Percentiles rank a stretch among this genome's conserved stretches.
Conservation (phyloP, 1,140 invertebrate species). For the Onthophagus taurus region DNA sequence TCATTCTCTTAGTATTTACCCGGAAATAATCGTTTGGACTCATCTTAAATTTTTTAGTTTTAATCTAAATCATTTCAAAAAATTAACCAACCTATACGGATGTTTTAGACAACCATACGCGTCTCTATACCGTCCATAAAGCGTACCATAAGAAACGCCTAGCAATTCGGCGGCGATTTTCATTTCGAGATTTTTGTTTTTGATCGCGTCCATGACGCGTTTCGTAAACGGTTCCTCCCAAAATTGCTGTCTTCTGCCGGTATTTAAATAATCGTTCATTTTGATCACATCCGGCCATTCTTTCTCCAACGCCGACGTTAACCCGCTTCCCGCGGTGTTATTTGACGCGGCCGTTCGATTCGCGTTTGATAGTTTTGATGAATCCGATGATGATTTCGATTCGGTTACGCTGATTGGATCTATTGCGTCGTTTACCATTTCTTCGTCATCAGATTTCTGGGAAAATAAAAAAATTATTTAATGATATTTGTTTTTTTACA, state of each 20-base stretch:
- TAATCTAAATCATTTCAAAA: too few species aligned
- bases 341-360: too few species aligned
- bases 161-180: conserved; percentile 82
- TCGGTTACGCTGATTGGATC: conserved; percentile 3
- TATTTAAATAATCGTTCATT: conserved; percentile 79
- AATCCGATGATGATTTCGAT: conserved; percentile 1
- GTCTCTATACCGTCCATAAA: conserved; percentile 79
- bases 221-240: conserved; percentile 81
- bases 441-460: conserved; percentile 16
- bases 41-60: too few species aligned
- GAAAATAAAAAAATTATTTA: conserved; percentile 9
- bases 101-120: conserved; percentile 79
- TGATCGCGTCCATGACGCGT: conserved; percentile 78
- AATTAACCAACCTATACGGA: conserved; percentile 54
- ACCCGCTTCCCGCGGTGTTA: conserved; percentile 18
- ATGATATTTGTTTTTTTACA: background rate
- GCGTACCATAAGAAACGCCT: conserved; percentile 79
- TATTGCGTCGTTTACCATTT: conserved; percentile 5
- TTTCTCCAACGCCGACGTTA: conserved; percentile 39
- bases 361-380: too few species aligned
- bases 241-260: conserved; percentile 76
- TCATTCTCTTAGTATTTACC: too few species aligned
- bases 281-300: conserved; percentile 73
- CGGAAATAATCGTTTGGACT: too few species aligned
- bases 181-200: conserved; percentile 86